These are phyloP conservation scores for Cataglyphis hispanica DNA, from an alignment of 1,140 invertebrate genomes.

Conservation along the genomic window DNA sequence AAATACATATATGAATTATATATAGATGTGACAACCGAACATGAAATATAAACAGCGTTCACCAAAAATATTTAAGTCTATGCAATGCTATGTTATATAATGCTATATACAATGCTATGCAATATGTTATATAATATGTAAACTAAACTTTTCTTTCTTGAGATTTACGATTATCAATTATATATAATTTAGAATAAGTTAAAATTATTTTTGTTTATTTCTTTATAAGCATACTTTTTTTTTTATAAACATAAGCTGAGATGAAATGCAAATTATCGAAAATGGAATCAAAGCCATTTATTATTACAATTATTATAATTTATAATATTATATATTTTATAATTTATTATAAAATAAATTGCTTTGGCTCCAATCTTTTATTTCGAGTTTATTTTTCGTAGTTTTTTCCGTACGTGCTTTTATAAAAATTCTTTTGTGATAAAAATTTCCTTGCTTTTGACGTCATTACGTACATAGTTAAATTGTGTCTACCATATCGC, in stretches of 20 bases:
- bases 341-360: neutral
- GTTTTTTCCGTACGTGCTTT: conserved; percentile 4
- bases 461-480: conserved; percentile 1
- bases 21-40: conserved; percentile 4
- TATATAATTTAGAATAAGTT: neutral
- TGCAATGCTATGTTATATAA: conserved; percentile 14
- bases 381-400: neutral
- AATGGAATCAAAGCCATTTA: neutral
- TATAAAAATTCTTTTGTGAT: conserved; percentile 26
- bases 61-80: neutral
- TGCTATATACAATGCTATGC: neutral
- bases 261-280: neutral
- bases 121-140: conserved; percentile 2
- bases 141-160: neutral
- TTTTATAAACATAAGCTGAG: neutral
- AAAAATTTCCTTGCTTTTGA: conserved; percentile 26
- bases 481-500: conserved; percentile 26
- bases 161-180: neutral
- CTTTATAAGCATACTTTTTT: neutral
- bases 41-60: conserved; percentile 12
- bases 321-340: no score
- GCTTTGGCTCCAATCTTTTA: neutral
- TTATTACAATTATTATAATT: no score
- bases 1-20: conserved; percentile 34
- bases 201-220: conserved; percentile 34